Percentiles rank a stretch among this genome's conserved stretches.
Evolutionary conservation across 2,888 invertebrate genomes (phyloP).

Genomic region (Tethea ocularis): DNA sequence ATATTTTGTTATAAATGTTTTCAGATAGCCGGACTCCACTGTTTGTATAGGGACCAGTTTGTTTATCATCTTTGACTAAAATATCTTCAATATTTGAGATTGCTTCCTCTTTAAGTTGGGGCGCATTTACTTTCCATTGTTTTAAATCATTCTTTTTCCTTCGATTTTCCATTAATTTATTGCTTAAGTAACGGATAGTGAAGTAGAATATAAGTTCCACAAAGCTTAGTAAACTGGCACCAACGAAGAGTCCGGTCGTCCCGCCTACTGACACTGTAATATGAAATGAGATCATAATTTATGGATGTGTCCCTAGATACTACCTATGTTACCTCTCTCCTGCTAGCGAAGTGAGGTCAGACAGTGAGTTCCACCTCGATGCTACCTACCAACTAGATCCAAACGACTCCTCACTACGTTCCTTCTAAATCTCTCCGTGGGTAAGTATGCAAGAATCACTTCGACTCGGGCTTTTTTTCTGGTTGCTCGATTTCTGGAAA

Average conservation of each 20-base stretch:
- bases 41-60: background rate
- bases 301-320: background rate
- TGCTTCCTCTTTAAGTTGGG: background rate
- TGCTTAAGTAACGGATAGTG: slow-evolving; percentile 77
- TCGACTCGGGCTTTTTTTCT: slow-evolving; percentile 76
- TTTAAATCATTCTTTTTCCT: slow-evolving; percentile 22
- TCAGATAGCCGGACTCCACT: background rate
- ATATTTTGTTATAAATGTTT: background rate
- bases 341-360: background rate
- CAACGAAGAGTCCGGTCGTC: slow-evolving; percentile 86
- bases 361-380: no score
- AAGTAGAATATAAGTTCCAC: slow-evolving; percentile 86
- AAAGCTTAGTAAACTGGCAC: slow-evolving; percentile 87
- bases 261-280: slow-evolving; percentile 86
- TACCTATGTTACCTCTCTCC: no score
- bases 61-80: background rate
- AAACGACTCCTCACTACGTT: slow-evolving; percentile 86
- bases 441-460: slow-evolving; percentile 82
- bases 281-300: background rate
- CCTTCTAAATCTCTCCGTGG: slow-evolving; percentile 85
- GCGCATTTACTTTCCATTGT: slow-evolving; percentile 8
- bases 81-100: background rate
- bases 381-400: slow-evolving; percentile 84
- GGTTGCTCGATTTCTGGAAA: slow-evolving; percentile 51
- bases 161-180: slow-evolving; percentile 53